phyloP scores from a whole-genome alignment of 2,888 invertebrate species.

The Phasia obesa region DNA sequence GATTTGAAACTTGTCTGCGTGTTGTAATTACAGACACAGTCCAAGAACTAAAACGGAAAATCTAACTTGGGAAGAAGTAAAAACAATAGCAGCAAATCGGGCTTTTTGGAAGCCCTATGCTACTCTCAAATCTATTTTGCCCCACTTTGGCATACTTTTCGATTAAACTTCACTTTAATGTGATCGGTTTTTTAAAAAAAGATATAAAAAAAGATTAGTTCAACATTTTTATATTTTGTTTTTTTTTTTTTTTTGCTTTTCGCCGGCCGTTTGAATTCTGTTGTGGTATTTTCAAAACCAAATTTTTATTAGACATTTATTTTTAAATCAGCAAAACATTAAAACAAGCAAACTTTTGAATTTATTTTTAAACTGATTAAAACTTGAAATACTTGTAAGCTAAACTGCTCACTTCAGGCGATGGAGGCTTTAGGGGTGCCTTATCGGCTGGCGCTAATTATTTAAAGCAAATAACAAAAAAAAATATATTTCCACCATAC shows the following conservation, averaged over 20 bases:
- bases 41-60: no score
- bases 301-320: conserved; percentile 44
- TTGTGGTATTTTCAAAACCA: conserved; percentile 12
- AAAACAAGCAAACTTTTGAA: conserved; percentile 4
- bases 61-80: no score
- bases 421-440: background rate
- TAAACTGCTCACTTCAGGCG: background rate
- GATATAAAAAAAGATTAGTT: no score
- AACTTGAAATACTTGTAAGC: conserved; percentile 1
- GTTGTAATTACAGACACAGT: no score
- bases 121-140: no score
- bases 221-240: no score
- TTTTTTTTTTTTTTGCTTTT: background rate
- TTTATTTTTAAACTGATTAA: background rate
- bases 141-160: no score
- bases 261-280: conserved; percentile 17
- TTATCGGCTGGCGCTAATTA: conserved; percentile 54
- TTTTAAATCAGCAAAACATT: conserved; percentile 26
- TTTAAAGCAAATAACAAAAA: conserved; percentile 25
- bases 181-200: no score
- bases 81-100: no score
- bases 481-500: background rate
- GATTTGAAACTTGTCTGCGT: no score
- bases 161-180: no score
- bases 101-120: no score